These are phyloP conservation scores for Oryctolagus cuniculus DNA, from an alignment of 2,113 vertebrate genomes.

Conservation along the genomic window mOryCun1.1 NC_091438.1:87098501-87099000, in stretches of 20 bases:
- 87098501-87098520: slow-evolving; percentile 50
- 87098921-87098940: slow-evolving; percentile 2
- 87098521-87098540: slow-evolving; percentile 19
- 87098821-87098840: slow-evolving; percentile 53
- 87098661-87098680: slow-evolving; percentile 52
- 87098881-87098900: background rate
- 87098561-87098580: slow-evolving; percentile 44
- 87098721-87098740: slow-evolving; percentile 22
- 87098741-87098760: background rate
- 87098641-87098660: slow-evolving; percentile 28
- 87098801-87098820: slow-evolving; percentile 51
- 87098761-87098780: slow-evolving; percentile 12
- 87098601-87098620: slow-evolving; percentile 67
- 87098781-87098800: slow-evolving; percentile 47
- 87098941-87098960: slow-evolving; percentile 63
- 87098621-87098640: slow-evolving; percentile 53
- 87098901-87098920: slow-evolving; percentile 49
- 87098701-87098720: background rate
- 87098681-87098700: slow-evolving; percentile 57
- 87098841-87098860: slow-evolving; percentile 25
- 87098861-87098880: background rate
- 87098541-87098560: slow-evolving; percentile 10
- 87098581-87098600: slow-evolving; percentile 60
- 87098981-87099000: slow-evolving; percentile 43
- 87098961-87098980: slow-evolving; percentile 17